Evolutionary conservation across 2,888 invertebrate genomes (phyloP).

Genomic region (Drosophila kambysellisi): DNA sequence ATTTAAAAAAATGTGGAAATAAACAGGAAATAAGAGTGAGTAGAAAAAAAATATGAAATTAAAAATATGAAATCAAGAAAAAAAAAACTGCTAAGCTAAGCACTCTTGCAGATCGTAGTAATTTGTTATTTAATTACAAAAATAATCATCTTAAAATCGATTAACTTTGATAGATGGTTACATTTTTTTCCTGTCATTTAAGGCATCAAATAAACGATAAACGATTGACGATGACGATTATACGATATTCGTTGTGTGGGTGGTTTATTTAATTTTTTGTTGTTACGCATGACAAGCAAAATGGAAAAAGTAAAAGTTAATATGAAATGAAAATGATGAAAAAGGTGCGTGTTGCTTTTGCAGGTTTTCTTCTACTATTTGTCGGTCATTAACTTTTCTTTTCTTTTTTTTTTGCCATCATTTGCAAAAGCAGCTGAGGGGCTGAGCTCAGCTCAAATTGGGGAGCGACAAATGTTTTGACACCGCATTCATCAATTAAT

Average conservation of each 20-base stretch:
- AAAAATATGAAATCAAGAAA: no score
- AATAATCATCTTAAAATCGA: no score
- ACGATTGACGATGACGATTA: constrained; percentile 17
- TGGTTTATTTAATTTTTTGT: constrained; percentile 6
- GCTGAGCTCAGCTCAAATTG: constrained; percentile 13
- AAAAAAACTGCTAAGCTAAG: no score
- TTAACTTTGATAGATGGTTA: background rate
- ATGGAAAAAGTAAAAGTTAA: constrained; percentile 60
- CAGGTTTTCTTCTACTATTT: constrained; percentile 25
- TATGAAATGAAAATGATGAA: constrained; percentile 36
- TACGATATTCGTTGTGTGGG: background rate
- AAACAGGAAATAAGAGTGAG: background rate
- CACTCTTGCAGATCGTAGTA: no score
- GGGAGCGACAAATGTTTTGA: constrained; percentile 64
- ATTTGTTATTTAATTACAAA: no score
- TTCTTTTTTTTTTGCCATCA: constrained; percentile 2
- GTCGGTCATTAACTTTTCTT: constrained; percentile 63
- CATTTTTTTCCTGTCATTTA: background rate
- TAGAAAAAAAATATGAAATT: no score
- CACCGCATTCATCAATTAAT: constrained; percentile 70
- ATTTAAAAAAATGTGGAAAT: background rate
- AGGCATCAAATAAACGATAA: constrained; percentile 10
- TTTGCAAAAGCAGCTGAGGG: constrained; percentile 20
- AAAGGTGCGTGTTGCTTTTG: constrained; percentile 63
- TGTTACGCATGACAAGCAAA: constrained; percentile 69